Conservation (phyloP, 2,888 invertebrate species). For the Sicus ferrugineus region DNA sequence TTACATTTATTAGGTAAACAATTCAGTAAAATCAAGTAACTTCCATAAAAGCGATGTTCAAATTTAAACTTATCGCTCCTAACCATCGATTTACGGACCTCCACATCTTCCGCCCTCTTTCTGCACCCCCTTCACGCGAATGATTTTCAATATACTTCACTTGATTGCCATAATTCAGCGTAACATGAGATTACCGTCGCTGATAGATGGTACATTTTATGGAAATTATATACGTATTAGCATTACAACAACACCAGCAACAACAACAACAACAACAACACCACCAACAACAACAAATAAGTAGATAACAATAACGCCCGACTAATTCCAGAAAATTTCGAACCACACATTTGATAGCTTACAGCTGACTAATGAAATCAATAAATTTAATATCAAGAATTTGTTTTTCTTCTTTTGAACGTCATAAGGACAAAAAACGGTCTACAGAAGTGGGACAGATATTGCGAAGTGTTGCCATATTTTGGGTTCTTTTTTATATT, state of each 20-base stretch:
- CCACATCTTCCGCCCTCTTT: background rate
- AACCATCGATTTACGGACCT: background rate
- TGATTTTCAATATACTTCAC: too few relatives aligned
- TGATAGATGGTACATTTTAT: slow-evolving; percentile 36
- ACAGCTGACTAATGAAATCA: slow-evolving; percentile 55
- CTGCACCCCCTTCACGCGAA: background rate
- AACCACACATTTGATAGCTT: too few relatives aligned
- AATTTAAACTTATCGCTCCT: too few relatives aligned
- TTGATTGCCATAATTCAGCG: too few relatives aligned
- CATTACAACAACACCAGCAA: slow-evolving; percentile 36
- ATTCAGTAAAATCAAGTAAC: background rate
- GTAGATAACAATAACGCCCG: slow-evolving; percentile 19
- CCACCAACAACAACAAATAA: background rate
- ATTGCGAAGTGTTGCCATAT: too few relatives aligned
- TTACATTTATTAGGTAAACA: background rate
- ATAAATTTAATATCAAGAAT: slow-evolving; percentile 38
- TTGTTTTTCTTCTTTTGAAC: background rate
- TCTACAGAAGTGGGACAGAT: too few relatives aligned
- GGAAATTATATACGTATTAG: slow-evolving; percentile 45
- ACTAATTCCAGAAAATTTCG: too few relatives aligned
- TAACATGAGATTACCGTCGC: background rate
- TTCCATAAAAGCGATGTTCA: background rate
- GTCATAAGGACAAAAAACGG: too few relatives aligned
- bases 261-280: slow-evolving; percentile 23
- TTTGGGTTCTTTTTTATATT: too few relatives aligned